Percentiles rank a stretch among this genome's conserved stretches.
Conservation (phyloP, 2,888 invertebrate species). For the Itoplectis maculator region DNA sequence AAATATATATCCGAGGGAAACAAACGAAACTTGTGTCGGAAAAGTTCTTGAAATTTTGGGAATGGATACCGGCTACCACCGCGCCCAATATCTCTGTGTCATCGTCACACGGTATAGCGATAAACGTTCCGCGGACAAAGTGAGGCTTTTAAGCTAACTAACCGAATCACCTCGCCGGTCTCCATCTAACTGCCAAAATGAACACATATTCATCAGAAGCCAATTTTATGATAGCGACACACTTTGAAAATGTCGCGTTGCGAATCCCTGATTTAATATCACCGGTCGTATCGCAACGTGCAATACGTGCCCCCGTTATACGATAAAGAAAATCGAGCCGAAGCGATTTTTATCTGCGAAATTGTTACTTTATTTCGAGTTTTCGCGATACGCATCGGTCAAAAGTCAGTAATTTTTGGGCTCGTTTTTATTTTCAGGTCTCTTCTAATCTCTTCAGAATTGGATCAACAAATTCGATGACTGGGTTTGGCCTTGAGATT, state of each 20-base stretch:
- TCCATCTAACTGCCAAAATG: background rate
- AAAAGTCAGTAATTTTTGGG: no score
- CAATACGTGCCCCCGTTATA: no score
- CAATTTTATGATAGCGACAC: background rate
- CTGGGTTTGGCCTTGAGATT: no score
- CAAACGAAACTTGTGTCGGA: conserved; percentile 1
- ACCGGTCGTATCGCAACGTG: no score
- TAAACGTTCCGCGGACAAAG: conserved; percentile 5
- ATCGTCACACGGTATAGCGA: background rate
- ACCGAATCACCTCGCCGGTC: conserved; percentile 9
- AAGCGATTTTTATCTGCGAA: no score
- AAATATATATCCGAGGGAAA: background rate
- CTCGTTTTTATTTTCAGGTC: no score
- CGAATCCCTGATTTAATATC: background rate
- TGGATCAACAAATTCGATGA: no score
- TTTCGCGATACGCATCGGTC: no score
- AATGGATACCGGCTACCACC: background rate
- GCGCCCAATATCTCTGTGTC: background rate
- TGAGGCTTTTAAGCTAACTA: conserved; percentile 15
- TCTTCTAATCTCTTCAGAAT: no score
- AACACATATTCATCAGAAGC: background rate
- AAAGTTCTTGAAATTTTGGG: background rate
- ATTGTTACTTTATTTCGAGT: no score
- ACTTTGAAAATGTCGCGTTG: background rate
- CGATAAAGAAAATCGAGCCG: no score